Evolutionary conservation across 1,140 invertebrate genomes (phyloP), one percentile per base, ranked within the genome.

Genomic region (Diorhabda carinulata): DNA sequence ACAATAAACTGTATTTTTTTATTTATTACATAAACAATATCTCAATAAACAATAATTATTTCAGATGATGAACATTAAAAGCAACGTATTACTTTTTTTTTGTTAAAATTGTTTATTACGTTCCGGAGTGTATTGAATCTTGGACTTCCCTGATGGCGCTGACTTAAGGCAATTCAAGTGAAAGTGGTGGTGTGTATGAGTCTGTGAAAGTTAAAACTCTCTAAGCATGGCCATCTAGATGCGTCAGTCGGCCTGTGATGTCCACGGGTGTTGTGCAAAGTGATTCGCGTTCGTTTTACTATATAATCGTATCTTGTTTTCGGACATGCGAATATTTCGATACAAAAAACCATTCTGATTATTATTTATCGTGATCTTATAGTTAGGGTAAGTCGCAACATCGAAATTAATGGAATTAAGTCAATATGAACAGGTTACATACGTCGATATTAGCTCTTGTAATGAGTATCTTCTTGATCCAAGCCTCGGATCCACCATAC

Each of bases 381-480:
- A 25, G 25, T 25, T 25, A 25, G 25, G 25, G 25, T 25, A 25
- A 25, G 25, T 25, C 25, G 25, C 25, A 25, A 52, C 2, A 52
- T 52, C 47, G 47, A 52, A 52, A 52, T 52, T 8, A 52, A 52
- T 52, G 47, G 47, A 52, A 52, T 52, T 52, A 2, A 52, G 71
- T 65, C 74, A 81, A 69, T 72, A 81, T 81, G 80, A 80, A 78
- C 74, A 76, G 75, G 69, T 78, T 81, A 73, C 78, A 80, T 69
- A 79, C 80, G 63, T 71, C 72, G 61, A 67, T 81, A 59, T 70
- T 81, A 63, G 78, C 79, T 43, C 68, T 80, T 60, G 77, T 81
- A 61, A 75, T 80, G 73, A 77, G 78, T 61, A 77, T 81, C 63
- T 80, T 81, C 67, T 72, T 81, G 61, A 81, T 80, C 61, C 79